Percentiles rank a stretch among this genome's conserved stretches.
Evolutionary conservation across 2,113 vertebrate genomes (phyloP).

Genomic region (Pelodiscus sinensis): DNA sequence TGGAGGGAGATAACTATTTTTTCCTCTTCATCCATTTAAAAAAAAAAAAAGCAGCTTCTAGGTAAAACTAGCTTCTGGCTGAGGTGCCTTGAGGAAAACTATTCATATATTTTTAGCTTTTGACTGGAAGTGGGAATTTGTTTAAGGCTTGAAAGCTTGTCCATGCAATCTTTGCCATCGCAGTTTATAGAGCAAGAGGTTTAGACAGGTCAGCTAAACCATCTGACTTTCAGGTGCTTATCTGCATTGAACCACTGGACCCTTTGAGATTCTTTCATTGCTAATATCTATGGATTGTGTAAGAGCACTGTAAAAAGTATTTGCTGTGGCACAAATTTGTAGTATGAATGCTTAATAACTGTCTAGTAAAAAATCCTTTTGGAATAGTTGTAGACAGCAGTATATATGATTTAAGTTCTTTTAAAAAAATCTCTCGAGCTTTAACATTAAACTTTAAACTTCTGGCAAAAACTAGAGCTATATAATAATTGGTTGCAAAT

Average conservation of each 20-base stretch:
- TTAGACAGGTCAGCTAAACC: neutral
- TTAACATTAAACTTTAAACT: neutral
- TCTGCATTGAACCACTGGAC: neutral
- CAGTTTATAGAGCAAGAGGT: neutral
- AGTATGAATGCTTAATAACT: neutral
- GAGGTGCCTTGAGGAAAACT: neutral
- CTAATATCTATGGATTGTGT: neutral
- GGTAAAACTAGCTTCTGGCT: neutral
- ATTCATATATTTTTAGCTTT: neutral
- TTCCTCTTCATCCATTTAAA: rapidly evolving
- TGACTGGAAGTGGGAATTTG: neutral
- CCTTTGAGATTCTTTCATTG: neutral
- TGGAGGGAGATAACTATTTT: neutral
- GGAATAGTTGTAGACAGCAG: neutral
- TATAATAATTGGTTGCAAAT: neutral
- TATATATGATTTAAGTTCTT: neutral
- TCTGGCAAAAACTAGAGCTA: neutral
- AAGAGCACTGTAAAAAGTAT: neutral
- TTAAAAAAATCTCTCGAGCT: neutral
- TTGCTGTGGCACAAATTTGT: neutral
- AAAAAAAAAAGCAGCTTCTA: neutral
- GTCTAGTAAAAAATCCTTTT: neutral
- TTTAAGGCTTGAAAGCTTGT: neutral
- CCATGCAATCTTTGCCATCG: neutral
- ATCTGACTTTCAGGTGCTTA: neutral